Evolutionary conservation across 2,113 vertebrate species (phyloP).

Genomic region (Ammodytes dubius): DNA sequence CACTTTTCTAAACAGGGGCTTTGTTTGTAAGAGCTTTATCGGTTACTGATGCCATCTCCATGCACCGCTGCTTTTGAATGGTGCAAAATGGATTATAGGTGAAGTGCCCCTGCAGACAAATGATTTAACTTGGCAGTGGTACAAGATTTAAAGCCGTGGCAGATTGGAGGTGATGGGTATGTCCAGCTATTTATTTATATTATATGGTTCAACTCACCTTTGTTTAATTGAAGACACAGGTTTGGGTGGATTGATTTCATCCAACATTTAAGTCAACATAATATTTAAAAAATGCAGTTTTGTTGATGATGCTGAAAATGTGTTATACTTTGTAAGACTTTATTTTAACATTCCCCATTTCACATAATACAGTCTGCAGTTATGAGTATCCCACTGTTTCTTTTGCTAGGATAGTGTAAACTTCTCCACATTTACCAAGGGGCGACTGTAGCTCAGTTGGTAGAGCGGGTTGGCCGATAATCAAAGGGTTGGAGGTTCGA

Average conservation of each 20-base stretch:
- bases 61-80: not conserved
- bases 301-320: not conserved
- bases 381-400: too few relatives aligned
- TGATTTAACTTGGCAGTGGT: slow-evolving; percentile 3
- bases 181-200: too few relatives aligned
- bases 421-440: too few relatives aligned
- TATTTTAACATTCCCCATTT: not conserved
- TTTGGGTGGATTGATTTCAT: not conserved
- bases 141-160: not conserved
- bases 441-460: too few relatives aligned
- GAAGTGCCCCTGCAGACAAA: slow-evolving; percentile 17
- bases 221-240: not conserved
- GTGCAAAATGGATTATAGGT: slow-evolving; percentile 33
- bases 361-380: too few relatives aligned
- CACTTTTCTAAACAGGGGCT: not conserved
- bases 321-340: not conserved
- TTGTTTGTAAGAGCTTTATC: slow-evolving; percentile 30
- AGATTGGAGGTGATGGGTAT: not conserved
- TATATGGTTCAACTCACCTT: not conserved
- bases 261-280: not conserved
- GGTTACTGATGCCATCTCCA: slow-evolving; percentile 21
- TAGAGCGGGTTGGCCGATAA: too few relatives aligned
- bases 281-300: not conserved
- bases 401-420: too few relatives aligned
- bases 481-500: too few relatives aligned